phyloP scores from a whole-genome alignment of 2,113 vertebrate species.

The Pogonocichla stellata region DNA sequence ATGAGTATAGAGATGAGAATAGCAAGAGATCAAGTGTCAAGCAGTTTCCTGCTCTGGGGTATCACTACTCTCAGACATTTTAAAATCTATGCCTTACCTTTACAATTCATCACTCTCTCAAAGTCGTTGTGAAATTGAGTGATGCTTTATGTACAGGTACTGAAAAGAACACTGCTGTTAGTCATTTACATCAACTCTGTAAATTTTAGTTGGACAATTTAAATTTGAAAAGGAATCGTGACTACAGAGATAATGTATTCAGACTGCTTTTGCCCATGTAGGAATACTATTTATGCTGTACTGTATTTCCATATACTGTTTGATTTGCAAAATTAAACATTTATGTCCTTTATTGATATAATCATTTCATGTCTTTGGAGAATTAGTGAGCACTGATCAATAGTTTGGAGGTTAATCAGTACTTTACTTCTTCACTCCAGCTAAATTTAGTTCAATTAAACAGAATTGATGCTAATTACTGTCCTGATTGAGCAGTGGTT shows the following conservation, averaged over 20 bases:
- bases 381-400: slow-evolving; percentile 39
- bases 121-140: not conserved
- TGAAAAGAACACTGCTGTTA: not conserved
- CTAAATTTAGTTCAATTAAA: slow-evolving; percentile 58
- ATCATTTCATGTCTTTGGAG: slow-evolving; percentile 26
- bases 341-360: slow-evolving; percentile 40
- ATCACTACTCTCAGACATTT: not conserved
- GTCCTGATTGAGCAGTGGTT: slow-evolving; percentile 54
- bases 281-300: not conserved
- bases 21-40: not conserved
- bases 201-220: not conserved
- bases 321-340: slow-evolving; percentile 21
- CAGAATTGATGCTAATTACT: slow-evolving; percentile 53
- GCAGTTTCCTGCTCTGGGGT: not conserved
- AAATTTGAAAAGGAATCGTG: not conserved
- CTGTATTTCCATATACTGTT: not conserved
- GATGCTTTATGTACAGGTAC: not conserved
- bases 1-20: not conserved
- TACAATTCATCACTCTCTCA: not conserved
- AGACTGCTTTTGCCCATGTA: not conserved
- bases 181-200: not conserved
- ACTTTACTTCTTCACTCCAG: slow-evolving; percentile 22
- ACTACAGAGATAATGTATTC: not conserved
- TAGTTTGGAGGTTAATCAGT: slow-evolving; percentile 61
- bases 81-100: not conserved